phyloP scores from a whole-genome alignment of 2,113 vertebrate species.

The Clarias macrocephalus region DNA sequence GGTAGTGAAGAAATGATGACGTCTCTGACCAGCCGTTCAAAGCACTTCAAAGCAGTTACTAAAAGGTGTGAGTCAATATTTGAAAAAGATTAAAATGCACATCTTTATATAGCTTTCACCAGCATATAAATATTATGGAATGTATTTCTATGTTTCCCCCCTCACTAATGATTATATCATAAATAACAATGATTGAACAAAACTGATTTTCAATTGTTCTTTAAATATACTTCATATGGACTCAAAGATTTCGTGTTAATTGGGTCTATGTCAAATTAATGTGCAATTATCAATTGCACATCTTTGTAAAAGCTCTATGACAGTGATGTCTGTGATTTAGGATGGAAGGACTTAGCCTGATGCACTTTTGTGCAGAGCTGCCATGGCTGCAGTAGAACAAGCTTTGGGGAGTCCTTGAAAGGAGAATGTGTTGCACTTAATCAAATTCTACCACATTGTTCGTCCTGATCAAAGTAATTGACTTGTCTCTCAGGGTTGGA shows the following conservation, averaged over 20 bases:
- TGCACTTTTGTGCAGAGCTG: neutral
- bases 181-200: no score
- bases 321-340: slow-evolving; percentile 5
- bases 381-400: slow-evolving; percentile 9
- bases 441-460: slow-evolving; percentile 24
- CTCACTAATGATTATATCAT: neutral
- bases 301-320: neutral
- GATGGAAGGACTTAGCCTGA: neutral
- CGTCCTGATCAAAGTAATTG: slow-evolving; percentile 47
- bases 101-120: neutral
- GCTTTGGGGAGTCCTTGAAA: slow-evolving; percentile 44
- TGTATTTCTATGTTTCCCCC: neutral
- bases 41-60: no score
- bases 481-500: slow-evolving; percentile 35
- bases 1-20: no score
- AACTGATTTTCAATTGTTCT: neutral
- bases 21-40: no score
- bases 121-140: neutral
- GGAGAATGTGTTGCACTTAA: slow-evolving; percentile 28
- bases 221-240: neutral
- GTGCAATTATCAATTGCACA: neutral
- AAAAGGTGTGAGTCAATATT: neutral
- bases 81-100: neutral
- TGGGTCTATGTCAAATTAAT: neutral
- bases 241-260: slow-evolving; percentile 13